phyloP scores from a whole-genome alignment of 2,113 vertebrate genomes.

The Ancistrus triradiatus region DNA sequence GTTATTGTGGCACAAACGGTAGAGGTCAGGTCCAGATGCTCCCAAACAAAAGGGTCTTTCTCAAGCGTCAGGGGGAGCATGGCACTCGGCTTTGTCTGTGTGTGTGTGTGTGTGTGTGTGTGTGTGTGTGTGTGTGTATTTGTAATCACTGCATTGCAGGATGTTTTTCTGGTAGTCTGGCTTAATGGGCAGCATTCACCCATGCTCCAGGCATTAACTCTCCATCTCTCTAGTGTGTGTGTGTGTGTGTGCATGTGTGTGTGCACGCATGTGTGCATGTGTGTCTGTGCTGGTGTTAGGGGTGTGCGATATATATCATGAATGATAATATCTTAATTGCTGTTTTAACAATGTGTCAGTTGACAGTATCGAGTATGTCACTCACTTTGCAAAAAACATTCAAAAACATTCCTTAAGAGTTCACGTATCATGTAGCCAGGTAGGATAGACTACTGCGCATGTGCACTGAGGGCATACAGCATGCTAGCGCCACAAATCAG shows the following conservation, averaged over 20 bases:
- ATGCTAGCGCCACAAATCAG: too few species aligned
- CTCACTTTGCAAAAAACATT: too few species aligned
- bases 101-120: constrained; percentile 40
- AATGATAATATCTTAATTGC: too few species aligned
- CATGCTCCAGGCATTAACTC: constrained; percentile 51
- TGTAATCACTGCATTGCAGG: constrained; percentile 77
- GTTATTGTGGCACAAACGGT: constrained; percentile 59
- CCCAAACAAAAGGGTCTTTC: constrained; percentile 78
- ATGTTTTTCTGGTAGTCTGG: constrained; percentile 71
- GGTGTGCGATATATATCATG: neutral
- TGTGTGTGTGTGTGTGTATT: constrained; percentile 32
- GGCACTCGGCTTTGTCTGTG: constrained; percentile 70
- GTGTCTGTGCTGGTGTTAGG: neutral
- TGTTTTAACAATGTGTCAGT: too few species aligned
- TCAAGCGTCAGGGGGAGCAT: constrained; percentile 75
- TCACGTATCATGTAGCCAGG: too few species aligned
- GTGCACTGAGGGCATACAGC: too few species aligned
- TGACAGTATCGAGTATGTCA: too few species aligned
- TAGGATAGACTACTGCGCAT: too few species aligned
- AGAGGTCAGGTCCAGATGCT: constrained; percentile 77
- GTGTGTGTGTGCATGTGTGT: constrained; percentile 6
- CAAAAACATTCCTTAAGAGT: too few species aligned
- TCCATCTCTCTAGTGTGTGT: constrained; percentile 4
- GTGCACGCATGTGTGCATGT: constrained; percentile 1
- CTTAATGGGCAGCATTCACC: constrained; percentile 78